Evolutionary conservation across 2,888 invertebrate species (phyloP).

Genomic region (Agrochola lota): DNA sequence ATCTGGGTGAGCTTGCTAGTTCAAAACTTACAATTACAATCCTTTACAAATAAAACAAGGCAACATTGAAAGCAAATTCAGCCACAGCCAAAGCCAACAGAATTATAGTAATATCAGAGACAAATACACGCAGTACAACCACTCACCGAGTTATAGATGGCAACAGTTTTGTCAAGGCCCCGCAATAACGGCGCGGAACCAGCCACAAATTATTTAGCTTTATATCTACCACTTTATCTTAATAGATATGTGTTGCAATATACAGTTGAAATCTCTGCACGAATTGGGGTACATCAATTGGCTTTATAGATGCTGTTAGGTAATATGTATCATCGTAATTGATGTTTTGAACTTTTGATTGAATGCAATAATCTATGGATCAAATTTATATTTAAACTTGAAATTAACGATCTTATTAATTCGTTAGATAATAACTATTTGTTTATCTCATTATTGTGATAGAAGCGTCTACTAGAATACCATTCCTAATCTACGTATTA

Average conservation of each 20-base stretch:
- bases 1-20: neutral
- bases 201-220: slow-evolving; percentile 70
- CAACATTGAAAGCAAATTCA: slow-evolving; percentile 26
- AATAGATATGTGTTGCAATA: slow-evolving; percentile 64
- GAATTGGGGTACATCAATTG: slow-evolving; percentile 53
- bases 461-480: too few species aligned
- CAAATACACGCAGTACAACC: slow-evolving; percentile 65
- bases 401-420: neutral
- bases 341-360: slow-evolving; percentile 24
- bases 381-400: neutral
- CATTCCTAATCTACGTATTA: neutral
- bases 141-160: slow-evolving; percentile 69
- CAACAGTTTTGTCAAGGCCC: slow-evolving; percentile 73
- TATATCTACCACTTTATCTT: slow-evolving; percentile 70
- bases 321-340: slow-evolving; percentile 38
- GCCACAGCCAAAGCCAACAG: slow-evolving; percentile 20
- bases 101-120: slow-evolving; percentile 54
- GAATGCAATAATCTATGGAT: neutral
- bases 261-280: slow-evolving; percentile 50
- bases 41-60: neutral
- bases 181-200: slow-evolving; percentile 69
- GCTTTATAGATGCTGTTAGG: slow-evolving; percentile 23
- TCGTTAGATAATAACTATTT: too few species aligned
- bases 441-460: too few species aligned
- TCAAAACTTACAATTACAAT: slow-evolving; percentile 9